These are phyloP conservation scores for Aurelia aurita complex sp. Pacific DNA, from an alignment of 30 jellyfish, hydroid and myxozoan genomes.

Conservation along the genomic window DNA sequence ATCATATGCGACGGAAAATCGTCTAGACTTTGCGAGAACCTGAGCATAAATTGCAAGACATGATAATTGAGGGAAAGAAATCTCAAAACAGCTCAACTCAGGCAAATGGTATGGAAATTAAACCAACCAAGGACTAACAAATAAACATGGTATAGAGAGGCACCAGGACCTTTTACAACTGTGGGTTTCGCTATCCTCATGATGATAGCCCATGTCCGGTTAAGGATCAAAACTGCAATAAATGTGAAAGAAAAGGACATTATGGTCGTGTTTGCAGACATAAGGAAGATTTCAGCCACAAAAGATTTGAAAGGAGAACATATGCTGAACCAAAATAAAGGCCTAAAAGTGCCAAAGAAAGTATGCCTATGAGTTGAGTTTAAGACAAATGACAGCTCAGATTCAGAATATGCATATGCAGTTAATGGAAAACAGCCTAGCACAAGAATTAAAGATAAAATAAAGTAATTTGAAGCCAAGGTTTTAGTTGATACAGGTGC, in stretches of 20 bases:
- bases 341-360: too few relatives aligned
- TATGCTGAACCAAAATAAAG: too few relatives aligned
- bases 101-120: constrained; percentile 56
- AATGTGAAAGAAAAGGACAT: not conserved
- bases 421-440: too few relatives aligned
- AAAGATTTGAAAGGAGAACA: too few relatives aligned
- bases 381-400: too few relatives aligned
- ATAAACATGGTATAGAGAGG: not conserved
- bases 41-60: constrained; percentile 22
- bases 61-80: constrained; percentile 51
- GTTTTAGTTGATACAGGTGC: too few relatives aligned
- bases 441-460: too few relatives aligned
- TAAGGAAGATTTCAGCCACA: not conserved
- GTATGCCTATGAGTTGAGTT: too few relatives aligned
- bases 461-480: too few relatives aligned
- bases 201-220: constrained; percentile 42
- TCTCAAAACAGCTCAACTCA: constrained; percentile 57
- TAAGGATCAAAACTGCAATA: not conserved
- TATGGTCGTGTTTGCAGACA: not conserved
- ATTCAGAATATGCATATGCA: too few relatives aligned
- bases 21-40: constrained; percentile 38
- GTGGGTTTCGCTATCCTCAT: constrained; percentile 54
- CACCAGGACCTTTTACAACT: constrained; percentile 13
- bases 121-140: constrained; percentile 3
- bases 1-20: constrained; percentile 44